Evolutionary conservation across 2,113 vertebrate genomes (phyloP).

Genomic region (Aegotheles bennettii): DNA sequence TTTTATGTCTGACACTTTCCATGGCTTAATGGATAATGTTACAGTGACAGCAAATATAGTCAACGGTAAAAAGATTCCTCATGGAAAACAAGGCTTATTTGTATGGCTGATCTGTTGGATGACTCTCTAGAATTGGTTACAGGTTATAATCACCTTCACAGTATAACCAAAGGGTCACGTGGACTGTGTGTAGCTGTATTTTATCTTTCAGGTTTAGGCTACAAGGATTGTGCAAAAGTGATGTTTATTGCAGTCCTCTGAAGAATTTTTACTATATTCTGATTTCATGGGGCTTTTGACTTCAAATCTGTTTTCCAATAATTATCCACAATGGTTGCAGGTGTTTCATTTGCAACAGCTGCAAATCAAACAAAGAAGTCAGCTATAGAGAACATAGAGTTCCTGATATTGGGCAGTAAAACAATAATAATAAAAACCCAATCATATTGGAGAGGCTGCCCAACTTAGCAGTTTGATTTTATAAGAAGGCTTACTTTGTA

Average conservation of each 20-base stretch:
- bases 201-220: background rate
- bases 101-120: background rate
- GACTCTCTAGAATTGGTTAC: background rate
- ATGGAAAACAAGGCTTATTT: background rate
- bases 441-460: background rate
- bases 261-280: background rate
- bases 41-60: background rate
- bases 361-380: background rate
- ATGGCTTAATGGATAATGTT: background rate
- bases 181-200: background rate
- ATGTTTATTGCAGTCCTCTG: background rate
- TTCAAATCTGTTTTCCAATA: background rate
- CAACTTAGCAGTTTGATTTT: background rate
- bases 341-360: background rate
- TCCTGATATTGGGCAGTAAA: background rate
- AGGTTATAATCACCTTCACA: background rate
- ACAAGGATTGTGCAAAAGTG: background rate
- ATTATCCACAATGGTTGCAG: background rate
- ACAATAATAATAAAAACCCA: background rate
- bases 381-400: background rate
- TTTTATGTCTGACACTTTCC: constrained; percentile 39
- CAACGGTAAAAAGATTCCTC: background rate
- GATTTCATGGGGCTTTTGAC: background rate
- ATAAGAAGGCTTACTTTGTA: background rate
- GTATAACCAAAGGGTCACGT: background rate